Base-by-base conservation (phyloP, 2,113 vertebrate species). In the Lycocorax pyrrhopterus region DNA sequence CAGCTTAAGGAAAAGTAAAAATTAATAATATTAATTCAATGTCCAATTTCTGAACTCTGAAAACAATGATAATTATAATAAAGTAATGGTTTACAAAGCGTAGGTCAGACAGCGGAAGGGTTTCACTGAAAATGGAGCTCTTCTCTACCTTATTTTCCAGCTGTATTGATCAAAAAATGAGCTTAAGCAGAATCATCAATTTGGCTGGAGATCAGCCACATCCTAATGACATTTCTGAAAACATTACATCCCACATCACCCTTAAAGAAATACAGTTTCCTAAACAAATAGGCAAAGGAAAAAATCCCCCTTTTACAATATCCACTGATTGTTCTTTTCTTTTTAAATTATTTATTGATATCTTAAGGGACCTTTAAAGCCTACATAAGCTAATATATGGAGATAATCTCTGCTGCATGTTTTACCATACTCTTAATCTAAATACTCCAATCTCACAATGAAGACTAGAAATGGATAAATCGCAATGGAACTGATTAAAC, bases 31-130 rank as follows among this genome's bases (percentile, higher is more conserved):
- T 41, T 58, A 71, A 51, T 55, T 73, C 39, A 30, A 33, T 39
- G 14, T n/a, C 39, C 2, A 37, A 5, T 51, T 92, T 75, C 52
- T 79, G 55, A 47, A 58, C 26, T 43, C 19, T 20, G 23, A n/a
- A n/a, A n/a, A 33, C 29, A 84, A 43, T 26, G 63, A 39, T 7
- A 27, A 22, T n/a, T n/a, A n/a, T 18, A 26, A 53, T 12, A 47
- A 79, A 10, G 3, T 19, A 53, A 32, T 13, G 18, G 32, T 78
- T 84, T 68, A 47, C 25, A 82, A 47, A 64, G 18, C 0, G 0
- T 22, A 37, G 8, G 30, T 78, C 25, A 64, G 19, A 64, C 16
- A 89, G 26, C 11, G 49, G 43, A 81, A 69, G 10, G 37, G 8
- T 55, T 32, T 67, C 0, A 47, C 35, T 78, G 44, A 69, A 89